phyloP scores from a whole-genome alignment of 2,113 vertebrate species.

The Ploceus nigricollis region DNA sequence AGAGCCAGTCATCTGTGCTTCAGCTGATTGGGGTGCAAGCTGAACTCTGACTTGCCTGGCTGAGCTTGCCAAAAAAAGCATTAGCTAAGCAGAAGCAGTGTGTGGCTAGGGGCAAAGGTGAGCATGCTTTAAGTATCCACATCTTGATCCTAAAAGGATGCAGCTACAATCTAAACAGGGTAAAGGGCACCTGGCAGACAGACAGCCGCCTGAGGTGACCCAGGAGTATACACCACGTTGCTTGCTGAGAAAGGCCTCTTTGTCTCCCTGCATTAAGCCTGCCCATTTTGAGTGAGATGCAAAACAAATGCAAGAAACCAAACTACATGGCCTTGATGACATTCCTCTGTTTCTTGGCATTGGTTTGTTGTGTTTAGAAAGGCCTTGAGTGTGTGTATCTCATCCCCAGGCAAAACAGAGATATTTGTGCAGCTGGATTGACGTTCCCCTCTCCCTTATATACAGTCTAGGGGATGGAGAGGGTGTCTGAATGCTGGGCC shows the following conservation, averaged over 20 bases:
- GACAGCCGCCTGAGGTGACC: background rate
- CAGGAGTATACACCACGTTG: background rate
- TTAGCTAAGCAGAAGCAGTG: slow-evolving; percentile 46
- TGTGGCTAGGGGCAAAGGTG: slow-evolving; percentile 34
- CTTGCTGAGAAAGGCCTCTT: background rate
- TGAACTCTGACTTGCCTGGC: slow-evolving; percentile 43
- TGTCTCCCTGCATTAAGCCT: background rate
- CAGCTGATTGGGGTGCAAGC: background rate
- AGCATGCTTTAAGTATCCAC: background rate
- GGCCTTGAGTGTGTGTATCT: background rate
- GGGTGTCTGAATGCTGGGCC: background rate
- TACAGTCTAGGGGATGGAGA: background rate
- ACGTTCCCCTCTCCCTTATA: background rate
- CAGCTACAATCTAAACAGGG: background rate
- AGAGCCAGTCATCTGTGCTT: slow-evolving; percentile 13
- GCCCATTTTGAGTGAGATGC: background rate
- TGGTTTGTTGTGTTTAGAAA: background rate
- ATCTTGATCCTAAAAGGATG: slow-evolving; percentile 22
- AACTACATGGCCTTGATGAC: background rate
- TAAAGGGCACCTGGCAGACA: background rate
- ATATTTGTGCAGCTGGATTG: background rate
- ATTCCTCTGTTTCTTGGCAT: background rate
- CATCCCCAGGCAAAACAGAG: background rate
- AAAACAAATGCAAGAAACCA: background rate
- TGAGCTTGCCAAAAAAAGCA: slow-evolving; percentile 47